A percentile compares a stretch with the other conserved stretches of the same genome.
Conservation (phyloP, 2,113 vertebrate genomes). For the Prunella fulvescens region DNA sequence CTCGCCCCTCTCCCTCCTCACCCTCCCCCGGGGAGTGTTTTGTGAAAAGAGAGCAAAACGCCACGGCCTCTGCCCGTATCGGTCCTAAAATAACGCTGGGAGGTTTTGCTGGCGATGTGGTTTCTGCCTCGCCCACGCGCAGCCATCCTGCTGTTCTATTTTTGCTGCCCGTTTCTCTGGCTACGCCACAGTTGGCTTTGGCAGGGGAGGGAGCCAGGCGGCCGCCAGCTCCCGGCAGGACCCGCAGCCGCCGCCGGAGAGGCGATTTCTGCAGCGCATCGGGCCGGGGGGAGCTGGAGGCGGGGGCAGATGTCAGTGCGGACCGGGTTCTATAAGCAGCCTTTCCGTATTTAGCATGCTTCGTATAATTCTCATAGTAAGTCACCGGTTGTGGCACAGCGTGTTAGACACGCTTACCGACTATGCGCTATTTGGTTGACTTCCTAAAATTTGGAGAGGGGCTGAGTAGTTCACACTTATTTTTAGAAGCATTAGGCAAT, state of each 20-base stretch:
- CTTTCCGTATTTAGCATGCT: not conserved
- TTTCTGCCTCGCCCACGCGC: slow-evolving; percentile 80
- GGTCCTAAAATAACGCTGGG: slow-evolving; percentile 74
- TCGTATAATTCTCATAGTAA: not conserved
- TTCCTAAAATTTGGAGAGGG: not conserved
- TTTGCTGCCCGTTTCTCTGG: slow-evolving; percentile 78
- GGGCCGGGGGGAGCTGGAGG: not conserved
- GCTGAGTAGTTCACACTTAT: not conserved
- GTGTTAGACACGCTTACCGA: not conserved
- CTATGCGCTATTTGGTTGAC: not conserved
- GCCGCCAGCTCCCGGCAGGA: slow-evolving; percentile 68
- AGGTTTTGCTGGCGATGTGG: slow-evolving; percentile 78
- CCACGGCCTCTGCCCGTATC: slow-evolving; percentile 57
- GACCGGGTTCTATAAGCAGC: not conserved
- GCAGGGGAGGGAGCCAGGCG: slow-evolving; percentile 55
- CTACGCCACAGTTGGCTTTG: slow-evolving; percentile 74
- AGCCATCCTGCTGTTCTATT: slow-evolving; percentile 79
- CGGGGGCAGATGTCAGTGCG: not conserved
- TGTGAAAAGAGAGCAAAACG: slow-evolving; percentile 50
- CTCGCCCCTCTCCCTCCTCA: not conserved
- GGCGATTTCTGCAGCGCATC: slow-evolving; percentile 17
- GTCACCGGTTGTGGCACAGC: not conserved
- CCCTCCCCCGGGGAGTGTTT: slow-evolving; percentile 43
- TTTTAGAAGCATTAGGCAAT: slow-evolving; percentile 10
- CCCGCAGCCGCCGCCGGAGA: slow-evolving; percentile 45